Evolutionary conservation across 1,140 invertebrate genomes (phyloP).

Genomic region (Papilio dardanus): DNA sequence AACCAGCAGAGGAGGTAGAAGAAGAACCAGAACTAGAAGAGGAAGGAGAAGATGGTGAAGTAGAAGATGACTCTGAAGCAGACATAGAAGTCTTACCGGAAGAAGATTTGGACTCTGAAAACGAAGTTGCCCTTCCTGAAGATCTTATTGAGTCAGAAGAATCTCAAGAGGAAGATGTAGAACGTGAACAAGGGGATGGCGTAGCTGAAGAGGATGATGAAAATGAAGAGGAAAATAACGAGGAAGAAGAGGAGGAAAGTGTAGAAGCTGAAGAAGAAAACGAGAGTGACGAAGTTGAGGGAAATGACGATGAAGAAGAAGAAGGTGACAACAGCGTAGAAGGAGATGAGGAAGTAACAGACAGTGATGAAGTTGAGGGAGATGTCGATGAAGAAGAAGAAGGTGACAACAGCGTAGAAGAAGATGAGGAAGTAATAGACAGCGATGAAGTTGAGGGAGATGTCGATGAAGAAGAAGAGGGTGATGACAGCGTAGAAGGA

Average conservation of each 20-base stretch:
- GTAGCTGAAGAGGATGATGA: conserved; percentile 37
- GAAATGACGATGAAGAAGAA: conserved; percentile 28
- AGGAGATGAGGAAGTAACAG: too few relatives aligned
- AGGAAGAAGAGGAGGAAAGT: conserved; percentile 22
- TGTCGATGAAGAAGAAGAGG: conserved; percentile 23
- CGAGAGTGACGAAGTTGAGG: conserved; percentile 18
- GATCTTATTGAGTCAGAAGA: conserved; percentile 35
- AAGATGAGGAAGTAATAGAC: too few relatives aligned
- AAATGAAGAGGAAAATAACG: conserved; percentile 38
- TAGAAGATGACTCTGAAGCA: conserved; percentile 37
- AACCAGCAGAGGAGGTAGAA: conserved; percentile 44
- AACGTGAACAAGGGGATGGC: neutral
- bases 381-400: conserved; percentile 23
- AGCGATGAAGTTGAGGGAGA: conserved; percentile 35
- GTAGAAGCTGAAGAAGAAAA: conserved; percentile 31
- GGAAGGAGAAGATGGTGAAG: conserved; percentile 31
- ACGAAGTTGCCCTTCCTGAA: conserved; percentile 15
- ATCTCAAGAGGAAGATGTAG: conserved; percentile 33
- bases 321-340: too few relatives aligned
- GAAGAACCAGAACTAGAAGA: conserved; percentile 40
- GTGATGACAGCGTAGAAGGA: conserved; percentile 9
- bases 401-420: too few relatives aligned
- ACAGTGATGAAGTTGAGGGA: conserved; percentile 39
- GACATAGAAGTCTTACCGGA: conserved; percentile 39
- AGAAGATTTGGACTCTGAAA: conserved; percentile 25